A percentile compares a stretch with the other conserved stretches of the same genome.
Conservation (phyloP, 1,140 invertebrate species). For the Leptopilina boulardi region DNA sequence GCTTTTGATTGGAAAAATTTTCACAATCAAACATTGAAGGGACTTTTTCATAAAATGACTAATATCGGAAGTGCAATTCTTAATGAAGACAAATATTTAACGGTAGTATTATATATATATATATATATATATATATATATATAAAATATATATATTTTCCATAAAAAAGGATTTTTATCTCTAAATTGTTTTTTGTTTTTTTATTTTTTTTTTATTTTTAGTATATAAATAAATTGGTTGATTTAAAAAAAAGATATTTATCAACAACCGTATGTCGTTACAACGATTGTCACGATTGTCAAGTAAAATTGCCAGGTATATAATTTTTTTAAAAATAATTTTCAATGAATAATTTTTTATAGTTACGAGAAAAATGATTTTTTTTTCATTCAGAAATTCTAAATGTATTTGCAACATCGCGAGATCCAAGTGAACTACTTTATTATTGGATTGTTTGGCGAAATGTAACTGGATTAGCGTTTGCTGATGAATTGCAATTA, state of each 20-base stretch:
- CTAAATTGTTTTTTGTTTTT: too few relatives aligned
- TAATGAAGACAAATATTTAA: background rate
- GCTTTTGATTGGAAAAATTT: background rate
- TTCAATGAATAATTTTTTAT: too few relatives aligned
- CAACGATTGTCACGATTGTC: background rate
- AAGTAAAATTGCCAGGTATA: conserved; percentile 4
- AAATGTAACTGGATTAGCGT: background rate
- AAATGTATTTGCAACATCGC: background rate
- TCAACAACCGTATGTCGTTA: background rate
- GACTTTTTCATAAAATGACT: background rate
- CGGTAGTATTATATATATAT: background rate
- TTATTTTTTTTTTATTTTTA: background rate
- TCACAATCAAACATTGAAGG: background rate
- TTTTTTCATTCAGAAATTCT: background rate
- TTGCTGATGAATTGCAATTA: background rate
- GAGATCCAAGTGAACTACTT: conserved; percentile 3
- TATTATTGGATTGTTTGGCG: conserved; percentile 6
- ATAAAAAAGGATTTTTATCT: too few relatives aligned
- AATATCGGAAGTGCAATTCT: background rate
- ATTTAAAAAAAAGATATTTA: background rate
- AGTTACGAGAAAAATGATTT: background rate
- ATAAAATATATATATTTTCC: too few relatives aligned
- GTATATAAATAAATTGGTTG: background rate
- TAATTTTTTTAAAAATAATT: conserved; percentile 5
- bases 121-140: too few relatives aligned